Base-by-base conservation (phyloP, 53 echinoderm and acorn worm genomes). In the Zoroaster sp. region DNA sequence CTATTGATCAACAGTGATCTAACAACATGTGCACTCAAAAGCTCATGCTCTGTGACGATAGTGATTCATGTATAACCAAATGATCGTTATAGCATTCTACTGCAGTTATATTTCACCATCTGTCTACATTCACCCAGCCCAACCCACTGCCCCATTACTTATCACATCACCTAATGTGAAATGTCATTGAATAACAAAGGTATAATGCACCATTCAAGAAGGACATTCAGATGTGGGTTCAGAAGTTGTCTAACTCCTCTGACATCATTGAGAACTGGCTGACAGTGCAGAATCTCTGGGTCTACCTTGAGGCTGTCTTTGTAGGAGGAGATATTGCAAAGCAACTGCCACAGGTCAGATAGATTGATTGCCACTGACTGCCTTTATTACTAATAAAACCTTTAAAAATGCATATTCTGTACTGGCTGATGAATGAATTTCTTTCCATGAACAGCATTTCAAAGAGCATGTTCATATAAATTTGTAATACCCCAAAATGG, bases 121-220 rank as follows among this genome's bases (percentile, higher is more conserved):
- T n/a, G n/a, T n/a, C n/a, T n/a, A n/a, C n/a, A n/a, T n/a, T n/a
- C 49, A 47, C 14, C 49, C 49, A 47, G 14, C 49, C n/a, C n/a
- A n/a, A n/a, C n/a, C n/a, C n/a, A n/a, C n/a, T 73, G 74, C 33
- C 70, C 18, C 33, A 17, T 21, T 21, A 2, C 20, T 72, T 72
- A 21, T 31, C 72, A 36, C 35, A 31, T 35, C 4, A 36, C 75
- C 42, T 74, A 38, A n/a, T n/a, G n/a, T n/a, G n/a, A n/a, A n/a
- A n/a, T 63, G 30, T 8, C 4, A 20, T 69, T 20, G 7, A 12
- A 13, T 41, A 75, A 54, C 28, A 3, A 78, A 97, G 97, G 79
- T 97, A 97, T 93, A 97, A 97, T 87, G 97, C 97, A 23, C 97
- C 94, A 3, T 97, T 97, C 93, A 97, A 97, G 89, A 97, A 97